phyloP scores from a whole-genome alignment of 2,113 vertebrate species.

The Rhinogobius similis region DNA sequence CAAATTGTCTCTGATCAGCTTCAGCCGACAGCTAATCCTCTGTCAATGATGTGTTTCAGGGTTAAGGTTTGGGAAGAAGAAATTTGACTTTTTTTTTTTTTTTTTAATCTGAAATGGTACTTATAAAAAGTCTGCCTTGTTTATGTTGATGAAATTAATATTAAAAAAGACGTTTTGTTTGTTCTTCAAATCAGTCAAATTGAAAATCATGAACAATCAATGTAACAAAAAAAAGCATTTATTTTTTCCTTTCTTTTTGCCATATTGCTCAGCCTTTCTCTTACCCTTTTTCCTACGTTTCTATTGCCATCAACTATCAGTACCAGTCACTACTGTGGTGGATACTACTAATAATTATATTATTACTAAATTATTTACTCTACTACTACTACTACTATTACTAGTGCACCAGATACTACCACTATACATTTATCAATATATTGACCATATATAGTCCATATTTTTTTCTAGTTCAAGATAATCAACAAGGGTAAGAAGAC shows the following conservation, averaged over 20 bases:
- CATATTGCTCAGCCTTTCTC: background rate
- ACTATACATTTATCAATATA: background rate
- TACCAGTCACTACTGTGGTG: background rate
- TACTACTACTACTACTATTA: background rate
- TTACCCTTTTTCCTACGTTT: background rate
- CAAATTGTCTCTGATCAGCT: too few relatives aligned
- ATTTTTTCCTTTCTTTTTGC: background rate
- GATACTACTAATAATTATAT: background rate
- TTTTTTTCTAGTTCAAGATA: conserved; percentile 83
- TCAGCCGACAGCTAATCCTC: too few relatives aligned
- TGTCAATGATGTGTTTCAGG: too few relatives aligned
- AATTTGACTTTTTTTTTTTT: too few relatives aligned
- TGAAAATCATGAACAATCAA: background rate
- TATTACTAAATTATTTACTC: background rate
- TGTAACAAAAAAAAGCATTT: too few relatives aligned
- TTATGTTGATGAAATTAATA: background rate
- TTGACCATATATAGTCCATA: background rate
- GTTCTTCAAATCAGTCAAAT: background rate
- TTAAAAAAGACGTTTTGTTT: background rate
- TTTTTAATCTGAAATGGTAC: too few relatives aligned
- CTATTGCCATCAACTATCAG: background rate
- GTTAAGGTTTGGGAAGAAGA: background rate
- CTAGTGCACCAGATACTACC: background rate
- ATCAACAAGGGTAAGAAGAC: conserved; percentile 95
- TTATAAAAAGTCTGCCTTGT: background rate